Evolutionary conservation across 2,113 vertebrate species (phyloP).

Genomic region (Syrmaticus mikado): DNA sequence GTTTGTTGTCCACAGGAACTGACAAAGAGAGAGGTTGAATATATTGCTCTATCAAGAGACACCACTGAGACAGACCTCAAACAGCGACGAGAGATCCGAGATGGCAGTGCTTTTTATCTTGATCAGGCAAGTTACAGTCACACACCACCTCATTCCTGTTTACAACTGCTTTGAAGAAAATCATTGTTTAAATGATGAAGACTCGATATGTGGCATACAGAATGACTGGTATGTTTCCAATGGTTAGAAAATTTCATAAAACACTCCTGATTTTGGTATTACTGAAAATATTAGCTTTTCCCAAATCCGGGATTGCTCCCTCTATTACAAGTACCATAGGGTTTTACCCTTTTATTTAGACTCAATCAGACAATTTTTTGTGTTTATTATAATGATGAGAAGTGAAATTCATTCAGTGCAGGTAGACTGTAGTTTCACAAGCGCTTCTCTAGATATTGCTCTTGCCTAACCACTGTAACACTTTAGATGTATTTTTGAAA

Average conservation of each 20-base stretch:
- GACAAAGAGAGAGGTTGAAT: conserved; percentile 93
- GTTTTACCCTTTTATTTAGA: background rate
- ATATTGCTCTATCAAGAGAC: conserved; percentile 92
- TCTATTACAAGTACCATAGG: background rate
- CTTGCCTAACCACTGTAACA: background rate
- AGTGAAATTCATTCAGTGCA: background rate
- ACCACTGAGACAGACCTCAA: conserved; percentile 97
- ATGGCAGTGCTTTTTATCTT: conserved; percentile 93
- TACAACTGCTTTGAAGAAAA: background rate
- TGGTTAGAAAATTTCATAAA: background rate
- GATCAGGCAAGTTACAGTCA: conserved; percentile 87
- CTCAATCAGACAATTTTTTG: background rate
- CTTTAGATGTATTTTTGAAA: background rate
- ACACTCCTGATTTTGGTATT: background rate
- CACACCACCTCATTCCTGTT: background rate
- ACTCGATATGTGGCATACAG: background rate
- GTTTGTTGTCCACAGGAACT: conserved; percentile 84
- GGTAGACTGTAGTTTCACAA: background rate
- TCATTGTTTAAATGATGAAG: background rate
- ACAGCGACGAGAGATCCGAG: conserved; percentile 93
- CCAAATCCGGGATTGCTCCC: background rate
- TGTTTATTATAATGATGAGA: background rate
- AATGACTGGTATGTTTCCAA: background rate
- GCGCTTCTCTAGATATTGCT: background rate
- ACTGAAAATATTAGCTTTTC: background rate